Evolutionary conservation across 2,888 invertebrate species (phyloP).

Genomic region (Tetragnatha montana): DNA sequence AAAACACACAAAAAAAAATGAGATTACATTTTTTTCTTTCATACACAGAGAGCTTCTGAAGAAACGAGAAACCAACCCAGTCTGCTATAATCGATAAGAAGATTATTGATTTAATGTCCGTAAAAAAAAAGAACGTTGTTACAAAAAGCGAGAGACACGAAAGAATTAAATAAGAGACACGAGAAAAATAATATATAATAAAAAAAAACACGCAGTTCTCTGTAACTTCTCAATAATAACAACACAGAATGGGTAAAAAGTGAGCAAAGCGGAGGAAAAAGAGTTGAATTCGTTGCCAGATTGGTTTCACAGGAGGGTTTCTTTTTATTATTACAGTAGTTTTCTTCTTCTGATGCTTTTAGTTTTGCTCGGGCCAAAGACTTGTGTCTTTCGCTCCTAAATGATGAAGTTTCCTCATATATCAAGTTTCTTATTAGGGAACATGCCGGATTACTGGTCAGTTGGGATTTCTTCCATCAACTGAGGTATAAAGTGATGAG

Average conservation of each 20-base stretch:
- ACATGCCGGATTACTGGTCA: not conserved
- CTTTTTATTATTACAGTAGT: not conserved
- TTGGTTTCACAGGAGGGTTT: slow-evolving; percentile 9
- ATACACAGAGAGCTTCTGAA: slow-evolving; percentile 27
- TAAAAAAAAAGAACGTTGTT: slow-evolving; percentile 36
- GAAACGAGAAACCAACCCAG: slow-evolving; percentile 60
- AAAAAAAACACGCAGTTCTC: not conserved
- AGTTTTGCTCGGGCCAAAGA: not conserved
- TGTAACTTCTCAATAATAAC: slow-evolving; percentile 57
- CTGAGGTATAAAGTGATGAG: not conserved
- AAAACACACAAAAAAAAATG: not conserved
- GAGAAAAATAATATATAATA: not conserved
- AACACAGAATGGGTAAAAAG: slow-evolving; percentile 38
- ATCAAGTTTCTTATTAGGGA: not conserved
- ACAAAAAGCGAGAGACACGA: slow-evolving; percentile 4
- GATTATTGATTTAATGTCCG: slow-evolving; percentile 59
- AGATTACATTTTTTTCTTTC: slow-evolving; percentile 2
- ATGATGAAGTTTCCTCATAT: not conserved
- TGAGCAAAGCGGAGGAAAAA: slow-evolving; percentile 24
- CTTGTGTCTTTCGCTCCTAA: not conserved
- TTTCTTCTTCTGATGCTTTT: slow-evolving; percentile 16
- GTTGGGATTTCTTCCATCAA: not conserved
- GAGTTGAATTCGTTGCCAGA: slow-evolving; percentile 19
- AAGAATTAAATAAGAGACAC: slow-evolving; percentile 34
- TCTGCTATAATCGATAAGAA: slow-evolving; percentile 51